Evolutionary conservation across 92 coral and sea anemone genomes (phyloP), one percentile per base, ranked within the genome.

Genomic region (Palythoa heliodiscus): DNA sequence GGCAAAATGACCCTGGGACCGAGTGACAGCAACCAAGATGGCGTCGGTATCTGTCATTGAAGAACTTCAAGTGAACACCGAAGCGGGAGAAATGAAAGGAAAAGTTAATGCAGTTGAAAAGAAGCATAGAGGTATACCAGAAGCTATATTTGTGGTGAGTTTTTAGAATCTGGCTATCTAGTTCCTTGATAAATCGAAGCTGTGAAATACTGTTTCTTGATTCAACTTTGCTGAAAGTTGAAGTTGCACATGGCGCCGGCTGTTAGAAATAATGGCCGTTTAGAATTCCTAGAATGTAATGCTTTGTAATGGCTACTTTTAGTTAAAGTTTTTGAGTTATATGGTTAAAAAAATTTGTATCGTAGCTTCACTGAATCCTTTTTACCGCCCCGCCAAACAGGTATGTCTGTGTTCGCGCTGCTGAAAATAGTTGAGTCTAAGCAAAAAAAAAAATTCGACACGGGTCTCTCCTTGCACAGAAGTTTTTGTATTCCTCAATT

Each of bases 71-170:
- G 73, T 69, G n/a, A 90, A 84, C 57, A 43, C 15, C n/a, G 25
- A 52, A 23, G 86, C 83, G 52, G 73, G 22, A 25, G 81, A 75
- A 77, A 87, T 15, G 17, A 74, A 88, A 25, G 88, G 78, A 69
- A 84, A 83, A 71, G 72, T 48, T 12, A 87, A 83, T 54, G 25
- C 77, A 11, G 82, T 60, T 22, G 82, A 87, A 47, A 96, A 91
- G 78, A 96, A 94, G 77, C 99, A 96, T 60, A 88, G 97, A 60
- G 99, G 99, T 60, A 96, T 96, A 86, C 99, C 99, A 50, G 97
- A 96, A 87, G 99, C 99, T 38, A 87, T 90, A 43, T 96, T 96
- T 82, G 88, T 96, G 90, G 99, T 96, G 64, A 88, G 94, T 39
- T 81, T 17, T 73, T 35, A 40, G 40, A 22, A 38, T 38, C 22